Base-by-base conservation (phyloP, 2,113 vertebrate species). In the Syngnathus scovelli region DNA sequence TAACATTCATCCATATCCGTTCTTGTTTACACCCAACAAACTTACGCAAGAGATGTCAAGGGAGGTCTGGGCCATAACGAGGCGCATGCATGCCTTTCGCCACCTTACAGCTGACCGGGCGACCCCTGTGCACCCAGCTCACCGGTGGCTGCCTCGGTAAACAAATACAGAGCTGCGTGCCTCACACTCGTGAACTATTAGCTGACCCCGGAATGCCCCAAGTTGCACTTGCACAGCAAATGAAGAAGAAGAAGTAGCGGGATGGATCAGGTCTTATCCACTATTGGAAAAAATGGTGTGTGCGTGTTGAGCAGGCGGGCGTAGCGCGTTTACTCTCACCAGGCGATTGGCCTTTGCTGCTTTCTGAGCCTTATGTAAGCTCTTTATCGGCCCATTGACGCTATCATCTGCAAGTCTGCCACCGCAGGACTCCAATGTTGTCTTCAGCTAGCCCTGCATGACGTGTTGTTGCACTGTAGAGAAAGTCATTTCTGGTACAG, bases 141-240 rank as follows among this genome's bases (percentile, higher is more conserved):
- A 18, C 23, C 10, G 43, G 68, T 58, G 60, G 78, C 75, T 51
- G 19, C 4, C 48, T 66, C 10, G 21, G 72, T 80, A 79, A 85
- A 88, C 82, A 82, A 80, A 87, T 52, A 68, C 59, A 70, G 55
- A 43, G 49, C 60, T 52, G 39, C 79, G 58, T 72, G 59, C 68
- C 62, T 81, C 71, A 67, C 52, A 71, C 75, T 77, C 68, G 61
- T 80, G 65, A 70, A 72, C 77, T 83, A 68, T 77, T 78, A 83
- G 83, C 39, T 9, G 46, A 41, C 51, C 12, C 75, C 69, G 76
- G 72, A 84, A 82, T 83, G 76, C 78, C 70, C 76, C 71, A 62
- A 23, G 0, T 62, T 66, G 62, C 81, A 78, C 62, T 74, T 44
- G 69, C 46, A 74, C 59, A 67, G 68, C 68, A 13, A 44, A 23